Conservation (phyloP, 1,140 invertebrate genomes). For the Metopolophium dirhodum region DNA sequence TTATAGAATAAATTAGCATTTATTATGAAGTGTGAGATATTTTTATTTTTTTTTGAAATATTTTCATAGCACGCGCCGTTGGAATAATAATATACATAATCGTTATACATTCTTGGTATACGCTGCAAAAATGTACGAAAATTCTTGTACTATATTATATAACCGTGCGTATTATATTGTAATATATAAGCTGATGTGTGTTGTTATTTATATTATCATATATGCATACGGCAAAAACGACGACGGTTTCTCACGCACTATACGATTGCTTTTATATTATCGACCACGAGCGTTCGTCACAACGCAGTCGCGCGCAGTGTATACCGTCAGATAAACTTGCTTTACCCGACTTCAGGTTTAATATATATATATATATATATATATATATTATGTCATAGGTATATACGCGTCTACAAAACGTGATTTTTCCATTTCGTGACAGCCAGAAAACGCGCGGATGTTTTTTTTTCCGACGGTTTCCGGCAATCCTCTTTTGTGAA, state of each 20-base stretch:
- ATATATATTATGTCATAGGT: not conserved
- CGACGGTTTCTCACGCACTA: not conserved
- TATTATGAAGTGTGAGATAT: not conserved
- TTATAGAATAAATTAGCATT: not conserved
- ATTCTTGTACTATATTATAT: not conserved
- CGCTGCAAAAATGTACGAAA: not conserved
- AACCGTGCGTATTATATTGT: not conserved
- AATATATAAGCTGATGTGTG: not conserved
- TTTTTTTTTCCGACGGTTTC: not conserved
- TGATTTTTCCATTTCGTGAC: not conserved
- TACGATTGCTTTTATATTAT: not conserved
- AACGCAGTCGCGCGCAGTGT: not conserved
- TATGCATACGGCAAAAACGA: not conserved
- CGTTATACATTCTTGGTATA: not conserved
- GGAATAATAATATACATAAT: not conserved
- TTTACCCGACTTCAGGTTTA: not conserved
- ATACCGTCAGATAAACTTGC: not conserved
- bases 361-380: not conserved
- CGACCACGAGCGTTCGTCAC: not conserved
- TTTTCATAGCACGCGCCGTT: not conserved
- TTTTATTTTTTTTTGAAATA: not conserved
- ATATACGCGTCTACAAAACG: not conserved
- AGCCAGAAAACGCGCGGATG: not conserved
- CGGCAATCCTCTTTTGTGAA: not conserved
- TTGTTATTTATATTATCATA: not conserved